A percentile compares a stretch with the other conserved stretches of the same genome.
Evolutionary conservation across 2,888 invertebrate species (phyloP).

Genomic region (Boloria euphrosyne): DNA sequence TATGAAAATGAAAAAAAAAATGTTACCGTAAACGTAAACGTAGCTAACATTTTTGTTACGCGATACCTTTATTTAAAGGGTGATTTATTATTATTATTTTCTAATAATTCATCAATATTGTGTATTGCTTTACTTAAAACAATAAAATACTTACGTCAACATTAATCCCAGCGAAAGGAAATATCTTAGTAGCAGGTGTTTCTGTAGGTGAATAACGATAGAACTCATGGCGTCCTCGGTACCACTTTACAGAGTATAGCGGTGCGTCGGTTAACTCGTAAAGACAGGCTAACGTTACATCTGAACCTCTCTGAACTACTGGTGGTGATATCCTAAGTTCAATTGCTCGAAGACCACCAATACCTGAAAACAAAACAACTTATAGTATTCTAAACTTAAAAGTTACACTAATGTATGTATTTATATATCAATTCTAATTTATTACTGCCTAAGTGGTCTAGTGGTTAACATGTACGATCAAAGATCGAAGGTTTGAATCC

Average conservation of each 20-base stretch:
- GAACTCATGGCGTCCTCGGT: conserved; percentile 86
- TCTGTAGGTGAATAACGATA: conserved; percentile 85
- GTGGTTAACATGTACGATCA: no score
- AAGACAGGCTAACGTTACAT: conserved; percentile 82
- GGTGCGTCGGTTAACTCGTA: conserved; percentile 86
- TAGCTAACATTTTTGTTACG: no score
- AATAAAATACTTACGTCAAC: conserved; percentile 83
- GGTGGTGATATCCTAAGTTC: conserved; percentile 83
- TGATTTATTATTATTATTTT: no score
- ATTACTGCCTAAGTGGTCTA: no score
- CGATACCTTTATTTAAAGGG: no score
- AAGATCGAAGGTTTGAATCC: no score
- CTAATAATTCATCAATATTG: no score
- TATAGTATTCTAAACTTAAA: not conserved
- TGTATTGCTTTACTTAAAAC: not conserved
- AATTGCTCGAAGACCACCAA: conserved; percentile 78
- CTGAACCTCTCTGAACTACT: conserved; percentile 83
- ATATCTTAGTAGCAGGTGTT: conserved; percentile 84
- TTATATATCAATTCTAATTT: no score
- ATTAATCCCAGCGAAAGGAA: conserved; percentile 84
- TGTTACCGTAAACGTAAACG: no score
- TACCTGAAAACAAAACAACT: conserved; percentile 50
- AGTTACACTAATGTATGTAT: no score
- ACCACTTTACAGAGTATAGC: conserved; percentile 87
- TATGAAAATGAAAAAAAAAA: no score